phyloP scores from a whole-genome alignment of 2,888 invertebrate genomes.

The Andrena bicolor region DNA sequence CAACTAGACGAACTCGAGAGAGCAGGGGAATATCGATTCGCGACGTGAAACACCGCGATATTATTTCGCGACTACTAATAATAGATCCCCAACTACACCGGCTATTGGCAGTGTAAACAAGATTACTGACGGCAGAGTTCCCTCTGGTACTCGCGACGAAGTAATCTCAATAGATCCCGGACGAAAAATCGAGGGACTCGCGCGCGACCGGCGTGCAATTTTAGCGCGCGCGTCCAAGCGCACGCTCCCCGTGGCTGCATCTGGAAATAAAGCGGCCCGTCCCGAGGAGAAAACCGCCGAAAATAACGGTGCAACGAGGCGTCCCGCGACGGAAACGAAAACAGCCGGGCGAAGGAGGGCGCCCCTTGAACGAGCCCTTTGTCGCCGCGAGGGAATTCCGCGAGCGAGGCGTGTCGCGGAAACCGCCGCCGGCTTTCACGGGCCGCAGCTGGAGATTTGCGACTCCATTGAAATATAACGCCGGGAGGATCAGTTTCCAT shows the following conservation, averaged over 20 bases:
- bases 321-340: conserved; percentile 54
- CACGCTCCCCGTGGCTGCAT: conserved; percentile 9
- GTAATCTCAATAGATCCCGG: too few relatives aligned
- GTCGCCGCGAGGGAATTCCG: neutral
- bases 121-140: neutral
- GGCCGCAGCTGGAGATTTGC: too few relatives aligned
- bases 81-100: conserved; percentile 7
- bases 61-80: conserved; percentile 2
- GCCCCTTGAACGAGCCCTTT: neutral
- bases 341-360: neutral
- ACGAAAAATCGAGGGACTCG: neutral
- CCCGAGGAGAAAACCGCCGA: conserved; percentile 62
- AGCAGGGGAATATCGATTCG: too few relatives aligned
- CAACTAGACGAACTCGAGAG: too few relatives aligned
- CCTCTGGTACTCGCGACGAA: too few relatives aligned
- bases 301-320: conserved; percentile 68
- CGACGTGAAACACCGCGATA: neutral
- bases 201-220: conserved; percentile 15
- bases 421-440: too few relatives aligned
- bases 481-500: too few relatives aligned
- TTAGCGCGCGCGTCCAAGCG: conserved; percentile 21
- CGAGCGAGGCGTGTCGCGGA: neutral
- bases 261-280: conserved; percentile 67
- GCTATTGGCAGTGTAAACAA: conserved; percentile 9
- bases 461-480: too few relatives aligned